These are phyloP conservation scores for Cryptomyrus ogoouensis DNA, from an alignment of 2,113 vertebrate species.

Conservation along the genomic window DNA sequence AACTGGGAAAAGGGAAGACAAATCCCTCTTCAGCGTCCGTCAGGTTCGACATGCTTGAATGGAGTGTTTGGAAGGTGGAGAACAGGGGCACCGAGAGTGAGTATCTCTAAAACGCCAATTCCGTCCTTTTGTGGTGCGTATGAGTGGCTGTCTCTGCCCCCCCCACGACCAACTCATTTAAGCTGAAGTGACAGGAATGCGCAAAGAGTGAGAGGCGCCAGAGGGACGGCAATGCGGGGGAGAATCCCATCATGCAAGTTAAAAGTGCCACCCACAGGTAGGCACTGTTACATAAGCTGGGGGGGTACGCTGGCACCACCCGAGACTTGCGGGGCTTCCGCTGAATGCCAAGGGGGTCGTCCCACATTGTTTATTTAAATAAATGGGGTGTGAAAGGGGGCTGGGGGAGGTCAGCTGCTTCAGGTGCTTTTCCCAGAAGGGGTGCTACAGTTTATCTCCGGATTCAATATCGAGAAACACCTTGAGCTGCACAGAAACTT, in stretches of 20 bases:
- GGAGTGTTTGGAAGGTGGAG: background rate
- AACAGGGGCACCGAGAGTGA: background rate
- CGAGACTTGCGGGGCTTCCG: background rate
- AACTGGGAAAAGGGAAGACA: too few species aligned
- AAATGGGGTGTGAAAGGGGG: background rate
- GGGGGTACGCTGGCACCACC: background rate
- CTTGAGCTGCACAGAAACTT: background rate
- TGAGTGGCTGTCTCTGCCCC: background rate
- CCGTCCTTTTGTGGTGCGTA: background rate
- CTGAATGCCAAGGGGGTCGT: background rate
- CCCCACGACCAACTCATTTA: background rate
- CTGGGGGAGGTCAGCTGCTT: background rate
- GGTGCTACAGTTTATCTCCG: background rate
- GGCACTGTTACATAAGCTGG: background rate
- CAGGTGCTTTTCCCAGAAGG: too few species aligned
- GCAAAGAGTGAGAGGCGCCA: background rate
- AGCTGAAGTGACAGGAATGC: constrained; percentile 4
- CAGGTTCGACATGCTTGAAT: background rate
- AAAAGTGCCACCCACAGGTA: background rate
- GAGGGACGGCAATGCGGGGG: constrained; percentile 4
- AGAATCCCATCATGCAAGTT: constrained; percentile 9
- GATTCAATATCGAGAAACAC: background rate
- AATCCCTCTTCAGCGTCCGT: background rate
- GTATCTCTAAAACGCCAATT: background rate
- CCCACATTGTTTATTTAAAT: background rate